Evolutionary conservation across 2,113 vertebrate species (phyloP), one percentile per base, ranked within the genome.

Genomic region (Sylvia atricapilla): DNA sequence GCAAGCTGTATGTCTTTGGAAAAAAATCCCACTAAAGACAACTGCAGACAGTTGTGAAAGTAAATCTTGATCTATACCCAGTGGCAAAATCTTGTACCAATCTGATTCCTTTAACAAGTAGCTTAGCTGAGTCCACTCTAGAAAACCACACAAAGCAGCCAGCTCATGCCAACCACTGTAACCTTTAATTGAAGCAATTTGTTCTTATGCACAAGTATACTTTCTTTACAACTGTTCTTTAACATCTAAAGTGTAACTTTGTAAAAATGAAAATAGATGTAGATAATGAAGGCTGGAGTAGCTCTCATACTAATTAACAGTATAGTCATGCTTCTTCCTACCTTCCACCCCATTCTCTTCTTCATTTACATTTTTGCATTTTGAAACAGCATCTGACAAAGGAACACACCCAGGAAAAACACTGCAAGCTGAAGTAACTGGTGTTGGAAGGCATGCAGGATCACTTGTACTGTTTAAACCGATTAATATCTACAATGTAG

Each of bases 171-270:
- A 94, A 59, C 11, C 55, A 33, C 35, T 41, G 13, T 8, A 93
- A 78, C 30, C 41, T 78, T 81, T 90, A 90, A 95, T 35, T 52
- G 87, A 94, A 78, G 41, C 52, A 95, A 89, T 89, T 59, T 68
- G 80, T 75, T 89, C 76, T 78, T 28, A 78, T 53, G 35, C 64
- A 23, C 49, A 84, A 60, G 5, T 35, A 41, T 68, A 59, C 59
- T 78, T 83, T 73, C 37, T 69, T 72, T 52, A 59, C 49, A 53
- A 43, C 11, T 80, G 60, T 43, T 69, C 37, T 77, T 77, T 50
- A 55, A 72, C 23, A 75, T 63, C 83, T 74, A 67, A 93, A 30
- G 35, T 81, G 35, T 19, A 84, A 72, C 64, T 73, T 35, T 15
- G 27, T 50, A 78, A 64, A 82, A 89, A 67, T 20, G 0, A 58